phyloP scores from a whole-genome alignment of 2,797 vertebrate species.

The Cossypha caffra region DNA sequence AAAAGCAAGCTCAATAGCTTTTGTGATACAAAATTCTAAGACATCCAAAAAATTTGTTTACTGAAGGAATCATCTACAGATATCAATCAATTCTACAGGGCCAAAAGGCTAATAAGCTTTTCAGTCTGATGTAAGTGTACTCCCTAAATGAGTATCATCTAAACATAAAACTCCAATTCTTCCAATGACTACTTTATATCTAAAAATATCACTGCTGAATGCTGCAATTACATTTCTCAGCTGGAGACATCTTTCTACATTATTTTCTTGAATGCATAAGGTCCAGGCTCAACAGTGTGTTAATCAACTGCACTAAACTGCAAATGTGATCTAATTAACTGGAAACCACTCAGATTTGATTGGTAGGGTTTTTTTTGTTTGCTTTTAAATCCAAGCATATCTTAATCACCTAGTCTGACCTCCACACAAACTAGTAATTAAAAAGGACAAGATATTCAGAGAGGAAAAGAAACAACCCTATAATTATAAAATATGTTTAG shows the following conservation, averaged over 20 bases:
- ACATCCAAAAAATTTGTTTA: background rate
- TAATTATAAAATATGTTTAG: background rate
- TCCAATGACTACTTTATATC: constrained; percentile 6
- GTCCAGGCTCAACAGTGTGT: background rate
- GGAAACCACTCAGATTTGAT: constrained; percentile 4
- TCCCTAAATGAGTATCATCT: background rate
- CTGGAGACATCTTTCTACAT: constrained; percentile 40
- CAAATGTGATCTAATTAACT: constrained; percentile 30
- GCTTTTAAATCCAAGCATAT: background rate
- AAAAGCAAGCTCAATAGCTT: background rate
- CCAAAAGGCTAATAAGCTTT: background rate
- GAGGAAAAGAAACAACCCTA: background rate
- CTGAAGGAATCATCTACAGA: background rate
- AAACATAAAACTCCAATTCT: constrained; percentile 18
- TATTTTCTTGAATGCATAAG: constrained; percentile 11
- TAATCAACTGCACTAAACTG: background rate
- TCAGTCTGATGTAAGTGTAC: background rate
- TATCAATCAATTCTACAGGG: background rate
- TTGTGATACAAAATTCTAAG: background rate
- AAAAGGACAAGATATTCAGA: background rate
- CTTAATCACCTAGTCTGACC: constrained; percentile 2
- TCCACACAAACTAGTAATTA: background rate
- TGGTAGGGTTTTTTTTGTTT: background rate
- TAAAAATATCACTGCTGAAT: constrained; percentile 61
- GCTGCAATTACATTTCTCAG: constrained; percentile 51